Percentiles rank a stretch among this genome's conserved stretches.
phyloP scores from a whole-genome alignment of 2,797 vertebrate genomes.

The Graptemys geographica region DNA sequence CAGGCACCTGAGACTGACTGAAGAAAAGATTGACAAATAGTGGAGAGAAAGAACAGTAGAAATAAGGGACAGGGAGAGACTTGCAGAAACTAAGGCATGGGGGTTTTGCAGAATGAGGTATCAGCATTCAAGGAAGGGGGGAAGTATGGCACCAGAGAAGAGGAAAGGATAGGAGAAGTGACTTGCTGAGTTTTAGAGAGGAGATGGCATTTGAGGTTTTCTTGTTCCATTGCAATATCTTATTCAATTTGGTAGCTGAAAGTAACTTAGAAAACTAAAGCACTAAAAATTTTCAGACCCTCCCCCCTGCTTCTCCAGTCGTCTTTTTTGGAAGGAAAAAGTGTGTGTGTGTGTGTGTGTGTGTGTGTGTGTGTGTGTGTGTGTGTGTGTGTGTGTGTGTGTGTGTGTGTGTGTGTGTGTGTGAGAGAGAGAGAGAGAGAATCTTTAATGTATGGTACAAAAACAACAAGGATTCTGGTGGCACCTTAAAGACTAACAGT shows the following conservation, averaged over 20 bases:
- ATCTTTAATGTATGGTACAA: background rate
- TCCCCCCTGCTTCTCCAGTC: background rate
- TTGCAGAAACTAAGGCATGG: background rate
- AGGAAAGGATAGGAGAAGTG: background rate
- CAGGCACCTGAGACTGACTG: background rate
- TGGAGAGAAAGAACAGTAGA: background rate
- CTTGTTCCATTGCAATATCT: background rate
- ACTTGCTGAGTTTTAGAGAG: background rate
- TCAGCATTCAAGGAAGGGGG: background rate
- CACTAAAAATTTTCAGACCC: background rate
- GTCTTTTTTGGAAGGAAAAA: background rate
- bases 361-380: too few relatives aligned
- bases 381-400: too few relatives aligned
- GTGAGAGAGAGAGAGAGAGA: too few relatives aligned
- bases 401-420: background rate
- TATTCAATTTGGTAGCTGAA: background rate
- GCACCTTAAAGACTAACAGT: too few relatives aligned
- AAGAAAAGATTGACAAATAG: background rate
- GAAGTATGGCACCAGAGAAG: background rate
- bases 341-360: background rate
- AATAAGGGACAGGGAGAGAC: background rate
- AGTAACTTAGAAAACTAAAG: background rate
- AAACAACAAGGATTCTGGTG: too few relatives aligned
- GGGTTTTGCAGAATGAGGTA: background rate
- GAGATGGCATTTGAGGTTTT: constrained; percentile 6